Evolutionary conservation across 2,888 invertebrate genomes (phyloP).

Genomic region (Cheilosia vulpina): DNA sequence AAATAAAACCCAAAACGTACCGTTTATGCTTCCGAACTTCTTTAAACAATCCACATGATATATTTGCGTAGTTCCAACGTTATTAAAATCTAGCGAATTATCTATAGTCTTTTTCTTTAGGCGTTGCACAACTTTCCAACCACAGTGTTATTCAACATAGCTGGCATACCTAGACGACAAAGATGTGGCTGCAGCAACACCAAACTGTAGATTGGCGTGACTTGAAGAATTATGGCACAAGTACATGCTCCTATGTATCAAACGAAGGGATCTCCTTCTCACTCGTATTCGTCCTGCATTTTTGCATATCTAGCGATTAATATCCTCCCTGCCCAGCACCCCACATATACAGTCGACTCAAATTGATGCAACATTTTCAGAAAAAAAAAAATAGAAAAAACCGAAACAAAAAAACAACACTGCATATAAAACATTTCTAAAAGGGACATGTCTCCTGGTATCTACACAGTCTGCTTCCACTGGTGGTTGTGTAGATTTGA

Average conservation of each 20-base stretch:
- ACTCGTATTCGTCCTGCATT: constrained; percentile 18
- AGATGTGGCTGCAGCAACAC: constrained; percentile 37
- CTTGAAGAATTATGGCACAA: constrained; percentile 71
- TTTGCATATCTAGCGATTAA: constrained; percentile 69
- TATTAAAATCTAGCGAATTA: no score
- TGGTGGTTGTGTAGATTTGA: constrained; percentile 17
- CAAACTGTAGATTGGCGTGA: constrained; percentile 65
- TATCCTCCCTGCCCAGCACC: constrained; percentile 14
- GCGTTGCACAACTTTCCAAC: neutral
- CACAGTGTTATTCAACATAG: constrained; percentile 5
- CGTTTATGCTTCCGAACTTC: no score
- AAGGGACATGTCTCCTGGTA: constrained; percentile 59
- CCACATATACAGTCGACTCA: constrained; percentile 37
- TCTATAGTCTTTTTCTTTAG: neutral
- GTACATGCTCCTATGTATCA: constrained; percentile 65
- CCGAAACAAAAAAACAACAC: constrained; percentile 23
- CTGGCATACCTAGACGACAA: constrained; percentile 13
- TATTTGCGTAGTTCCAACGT: no score
- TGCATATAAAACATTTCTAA: constrained; percentile 63
- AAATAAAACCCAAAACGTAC: no score
- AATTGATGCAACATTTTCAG: constrained; percentile 59
- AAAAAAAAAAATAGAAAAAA: constrained; percentile 23
- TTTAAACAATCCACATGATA: neutral
- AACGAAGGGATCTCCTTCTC: constrained; percentile 47
- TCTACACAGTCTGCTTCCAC: constrained; percentile 27